Percentiles rank a stretch among this genome's conserved stretches.
phyloP scores from a whole-genome alignment of 1,140 invertebrate species.

The Drosophila subobscura region DNA sequence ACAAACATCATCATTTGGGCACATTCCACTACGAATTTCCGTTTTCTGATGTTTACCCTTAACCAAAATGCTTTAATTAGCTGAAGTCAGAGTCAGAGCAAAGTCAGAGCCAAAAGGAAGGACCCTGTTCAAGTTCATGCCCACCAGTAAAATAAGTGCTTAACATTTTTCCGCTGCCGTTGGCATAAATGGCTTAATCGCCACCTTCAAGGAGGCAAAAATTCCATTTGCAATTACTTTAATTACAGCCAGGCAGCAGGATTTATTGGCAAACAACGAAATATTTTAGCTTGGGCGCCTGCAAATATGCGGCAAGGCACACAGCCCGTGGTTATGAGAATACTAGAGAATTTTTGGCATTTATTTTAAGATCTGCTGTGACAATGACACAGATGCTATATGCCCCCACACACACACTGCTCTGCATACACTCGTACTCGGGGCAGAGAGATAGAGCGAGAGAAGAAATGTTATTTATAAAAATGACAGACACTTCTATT shows the following conservation, averaged over 20 bases:
- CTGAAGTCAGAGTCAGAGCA: not conserved
- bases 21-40: conserved; percentile 50
- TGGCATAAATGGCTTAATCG: conserved; percentile 78
- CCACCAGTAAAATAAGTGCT: conserved; percentile 36
- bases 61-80: conserved; percentile 57
- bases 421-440: conserved; percentile 16
- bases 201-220: conserved; percentile 44
- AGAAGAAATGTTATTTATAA: conserved; percentile 74
- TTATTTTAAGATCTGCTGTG: conserved; percentile 71
- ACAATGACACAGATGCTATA: conserved; percentile 65
- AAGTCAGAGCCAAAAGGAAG: not conserved
- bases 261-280: conserved; percentile 51
- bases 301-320: conserved; percentile 30
- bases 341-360: conserved; percentile 71
- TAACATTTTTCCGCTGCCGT: conserved; percentile 71
- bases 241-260: conserved; percentile 57
- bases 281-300: conserved; percentile 15
- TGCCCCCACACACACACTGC: conserved; percentile 18
- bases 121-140: conserved; percentile 26
- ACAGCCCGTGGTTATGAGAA: conserved; percentile 27
- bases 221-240: conserved; percentile 76
- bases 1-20: conserved; percentile 44
- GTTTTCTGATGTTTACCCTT: conserved; percentile 49
- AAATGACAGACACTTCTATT: conserved; percentile 81
- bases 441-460: too few relatives aligned